These are phyloP conservation scores for Bolinopsis microptera DNA, from an alignment of 37 sponge, comb jelly and placozoan genomes.

Conservation along the genomic window DNA sequence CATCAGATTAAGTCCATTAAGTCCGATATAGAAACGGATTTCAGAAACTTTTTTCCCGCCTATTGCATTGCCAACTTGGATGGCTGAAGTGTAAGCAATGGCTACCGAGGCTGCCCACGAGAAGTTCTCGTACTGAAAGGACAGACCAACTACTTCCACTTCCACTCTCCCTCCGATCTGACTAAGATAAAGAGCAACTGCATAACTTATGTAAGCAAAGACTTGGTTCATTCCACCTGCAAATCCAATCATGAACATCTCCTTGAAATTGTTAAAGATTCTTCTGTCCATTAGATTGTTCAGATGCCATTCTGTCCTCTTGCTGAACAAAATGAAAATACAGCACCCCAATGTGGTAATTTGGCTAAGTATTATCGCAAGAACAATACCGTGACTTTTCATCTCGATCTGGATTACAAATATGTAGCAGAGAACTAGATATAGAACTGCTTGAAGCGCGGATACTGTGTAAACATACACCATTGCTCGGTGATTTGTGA, in stretches of 20 bases:
- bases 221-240: not conserved
- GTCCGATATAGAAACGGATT: not conserved
- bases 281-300: not conserved
- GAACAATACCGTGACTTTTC: not conserved
- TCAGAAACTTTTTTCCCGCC: not conserved
- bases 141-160: not conserved
- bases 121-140: not conserved
- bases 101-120: not conserved
- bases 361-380: not conserved
- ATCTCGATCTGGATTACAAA: not conserved
- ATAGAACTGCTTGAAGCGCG: not conserved
- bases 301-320: not conserved
- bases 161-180: not conserved
- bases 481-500: not conserved
- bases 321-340: not conserved
- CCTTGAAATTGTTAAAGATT: not conserved
- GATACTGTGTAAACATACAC: not conserved
- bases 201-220: not conserved
- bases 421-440: not conserved
- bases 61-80: not conserved
- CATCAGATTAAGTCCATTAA: not conserved
- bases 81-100: not conserved
- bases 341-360: not conserved
- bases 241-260: not conserved
- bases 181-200: not conserved